Conservation (phyloP, 2,888 invertebrate genomes). For the Nephrotoma guestfalica region DNA sequence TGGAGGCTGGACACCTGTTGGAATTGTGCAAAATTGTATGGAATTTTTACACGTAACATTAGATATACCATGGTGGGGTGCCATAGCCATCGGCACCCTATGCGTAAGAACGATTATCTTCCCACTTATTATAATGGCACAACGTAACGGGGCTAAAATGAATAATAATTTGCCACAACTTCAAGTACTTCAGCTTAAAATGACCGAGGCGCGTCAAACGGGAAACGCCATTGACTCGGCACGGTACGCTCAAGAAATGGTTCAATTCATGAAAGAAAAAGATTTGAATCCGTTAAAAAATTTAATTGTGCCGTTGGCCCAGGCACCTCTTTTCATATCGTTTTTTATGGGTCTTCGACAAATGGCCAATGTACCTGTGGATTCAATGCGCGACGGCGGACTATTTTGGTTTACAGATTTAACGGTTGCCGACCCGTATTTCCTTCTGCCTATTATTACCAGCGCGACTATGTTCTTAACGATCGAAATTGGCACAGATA, state of each 20-base stretch:
- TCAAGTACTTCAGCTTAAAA: constrained; percentile 62
- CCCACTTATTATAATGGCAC: constrained; percentile 70
- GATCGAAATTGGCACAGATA: constrained; percentile 70
- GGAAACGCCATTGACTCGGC: constrained; percentile 70
- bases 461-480: constrained; percentile 67
- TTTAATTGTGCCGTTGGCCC: constrained; percentile 59
- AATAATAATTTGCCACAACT: constrained; percentile 77
- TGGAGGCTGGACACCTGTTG: constrained; percentile 69
- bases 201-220: constrained; percentile 72
- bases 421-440: constrained; percentile 81
- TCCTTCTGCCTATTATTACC: constrained; percentile 71
- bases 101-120: constrained; percentile 62
- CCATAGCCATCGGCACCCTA: constrained; percentile 69
- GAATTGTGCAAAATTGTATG: constrained; percentile 62
- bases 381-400: constrained; percentile 79
- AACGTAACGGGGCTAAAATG: constrained; percentile 68
- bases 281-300: constrained; percentile 67
- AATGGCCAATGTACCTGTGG: constrained; percentile 85
- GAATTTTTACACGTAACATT: constrained; percentile 69
- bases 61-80: constrained; percentile 88
- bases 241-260: constrained; percentile 60
- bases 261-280: constrained; percentile 68
- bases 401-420: constrained; percentile 87
- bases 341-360: constrained; percentile 75
- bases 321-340: constrained; percentile 84